Base-by-base conservation (phyloP, 2,888 invertebrate genomes). In the Aproaerema taeniolella region DNA sequence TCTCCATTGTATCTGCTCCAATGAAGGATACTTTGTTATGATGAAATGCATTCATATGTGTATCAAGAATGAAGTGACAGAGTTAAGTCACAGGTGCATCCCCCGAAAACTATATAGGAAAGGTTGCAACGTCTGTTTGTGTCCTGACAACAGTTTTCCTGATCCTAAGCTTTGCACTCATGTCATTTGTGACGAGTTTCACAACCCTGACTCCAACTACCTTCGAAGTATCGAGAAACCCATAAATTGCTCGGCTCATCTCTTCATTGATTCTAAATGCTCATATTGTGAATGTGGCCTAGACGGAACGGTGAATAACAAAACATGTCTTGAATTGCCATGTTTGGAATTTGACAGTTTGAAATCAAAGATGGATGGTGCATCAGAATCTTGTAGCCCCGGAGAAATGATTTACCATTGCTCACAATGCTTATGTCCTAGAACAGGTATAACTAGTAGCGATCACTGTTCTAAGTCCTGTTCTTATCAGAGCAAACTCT, bases 31-130 rank as follows among this genome's bases (percentile, higher is more conserved):
- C n/a, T 79, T 85, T 35, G 41, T 57, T 17, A 39, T 58, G 1
- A 65, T 59, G n/a, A 73, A 73, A 52, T 85, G 85, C 41, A 50
- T 69, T 0, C 70, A 78, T 15, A 78, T 66, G 20, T 85, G 85
- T 41, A 58, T 61, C 8, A 51, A 47, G 6, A 16, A 29, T 2
- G 29, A 17, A 17, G 12, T 13, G 4, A 2, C 20, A 6, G 14
- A 55, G 36, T 30, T 47, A 1, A 4, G 45, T 13, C 55, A 47
- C n/a, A 56, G 57, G 39, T 85, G 86, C 42, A 61, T 57, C 2
- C 69, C 80, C 7, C 65, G 58, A 17, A 64, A 66, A 1, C 70
- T 74, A 42, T 83, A 74, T 38, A 71, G 65, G 52, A 53, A 55
- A 11, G 61, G 64, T 25, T 83, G 86, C 39, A 76, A 77, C 33